Base-by-base conservation (phyloP, 2,113 vertebrate genomes). In the Tragelaphus imberbis region DNA sequence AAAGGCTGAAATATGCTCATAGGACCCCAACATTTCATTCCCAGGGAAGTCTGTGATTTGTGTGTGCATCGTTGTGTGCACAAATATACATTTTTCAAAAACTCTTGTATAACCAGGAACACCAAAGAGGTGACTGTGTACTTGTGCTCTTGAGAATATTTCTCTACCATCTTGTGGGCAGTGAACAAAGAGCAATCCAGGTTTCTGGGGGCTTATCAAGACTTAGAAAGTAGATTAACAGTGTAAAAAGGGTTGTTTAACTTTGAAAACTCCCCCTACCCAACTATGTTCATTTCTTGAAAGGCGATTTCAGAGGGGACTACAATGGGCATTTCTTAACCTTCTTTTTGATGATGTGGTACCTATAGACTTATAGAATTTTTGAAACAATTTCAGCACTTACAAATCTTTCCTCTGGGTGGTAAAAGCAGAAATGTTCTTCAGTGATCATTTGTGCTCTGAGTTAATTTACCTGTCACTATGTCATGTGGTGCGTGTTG, bases 1-100 rank as follows among this genome's bases (percentile, higher is more conserved):
- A 59, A 93, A 95, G 94, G 53, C 93, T 90, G 30, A 91, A 87
- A 44, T 84, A 56, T 13, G 80, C 51, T 92, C 96, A 92, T 58
- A 30, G 68, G 71, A 68, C 36, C 56, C 61, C 55, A 6, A 68
- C 6, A 10, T 82, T 89, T 94, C 86, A 89, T 90, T 97, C 91
- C 86, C 33, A 30, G 89, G 86, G n/a, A 92, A 84, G 61, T 36
- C 49, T 14, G 1, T 59, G 68, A 80, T 59, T 85, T 91, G 17
- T 6, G 17, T 30, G 49, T 51, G 44, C 28, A 30, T 30, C 36
- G 2, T 53, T 36, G 30, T 16, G 21, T 55, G 21, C 77, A 82
- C 36, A 61, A 82, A 58, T 8, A 47, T 4, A 79, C 71, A 33
- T 36, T 21, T 89, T 59, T 36, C 11, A 19, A 65, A 84, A 92